A percentile compares a stretch with the other conserved stretches of the same genome.
These are phyloP conservation scores for Sitta carolinensis DNA, from an alignment of 2,797 vertebrate genomes.

Conservation along the genomic window DNA sequence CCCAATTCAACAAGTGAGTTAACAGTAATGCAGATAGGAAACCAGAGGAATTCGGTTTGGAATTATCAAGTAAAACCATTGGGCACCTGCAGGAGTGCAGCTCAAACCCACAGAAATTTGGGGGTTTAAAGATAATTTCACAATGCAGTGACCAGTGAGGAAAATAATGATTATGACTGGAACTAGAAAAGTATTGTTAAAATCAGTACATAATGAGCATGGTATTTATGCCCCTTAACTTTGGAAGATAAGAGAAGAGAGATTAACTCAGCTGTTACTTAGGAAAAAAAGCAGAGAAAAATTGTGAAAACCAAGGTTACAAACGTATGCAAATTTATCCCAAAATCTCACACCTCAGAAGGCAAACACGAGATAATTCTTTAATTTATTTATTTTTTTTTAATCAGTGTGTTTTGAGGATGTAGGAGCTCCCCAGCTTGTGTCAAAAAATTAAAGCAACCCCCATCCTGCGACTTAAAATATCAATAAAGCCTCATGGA, in stretches of 20 bases:
- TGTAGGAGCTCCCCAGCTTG: background rate
- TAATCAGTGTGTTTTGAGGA: background rate
- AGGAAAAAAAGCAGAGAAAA: background rate
- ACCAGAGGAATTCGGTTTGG: background rate
- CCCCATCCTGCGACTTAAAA: background rate
- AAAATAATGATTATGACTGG: background rate
- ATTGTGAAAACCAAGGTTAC: background rate
- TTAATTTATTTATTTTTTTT: too few species aligned
- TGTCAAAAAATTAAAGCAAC: background rate
- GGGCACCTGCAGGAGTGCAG: background rate
- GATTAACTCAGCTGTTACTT: background rate
- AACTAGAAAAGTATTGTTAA: background rate
- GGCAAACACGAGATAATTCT: background rate
- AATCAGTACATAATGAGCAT: rapidly evolving
- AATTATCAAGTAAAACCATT: background rate
- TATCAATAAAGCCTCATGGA: background rate
- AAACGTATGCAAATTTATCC: background rate
- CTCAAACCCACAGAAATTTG: background rate
- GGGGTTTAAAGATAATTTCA: background rate
- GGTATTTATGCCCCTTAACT: background rate
- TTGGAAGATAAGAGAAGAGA: background rate
- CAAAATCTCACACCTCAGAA: background rate
- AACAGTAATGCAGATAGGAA: background rate
- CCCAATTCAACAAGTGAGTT: background rate
- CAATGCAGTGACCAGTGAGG: background rate